Conservation (phyloP, 2,888 invertebrate species). For the Leptothorax acervorum region DNA sequence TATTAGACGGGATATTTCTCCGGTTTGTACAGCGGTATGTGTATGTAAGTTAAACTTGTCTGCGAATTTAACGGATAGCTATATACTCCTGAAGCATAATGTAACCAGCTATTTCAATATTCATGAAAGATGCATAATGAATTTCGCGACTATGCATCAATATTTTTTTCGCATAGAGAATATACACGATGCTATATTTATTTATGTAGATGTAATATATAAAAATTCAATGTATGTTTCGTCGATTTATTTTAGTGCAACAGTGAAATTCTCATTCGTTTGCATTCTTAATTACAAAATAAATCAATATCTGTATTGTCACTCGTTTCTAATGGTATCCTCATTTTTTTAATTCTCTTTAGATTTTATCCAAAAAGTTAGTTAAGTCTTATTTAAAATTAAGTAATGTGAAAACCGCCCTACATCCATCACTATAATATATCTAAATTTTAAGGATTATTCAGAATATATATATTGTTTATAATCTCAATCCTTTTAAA, state of each 20-base stretch:
- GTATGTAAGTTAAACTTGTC: slow-evolving; percentile 41
- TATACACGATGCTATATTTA: neutral
- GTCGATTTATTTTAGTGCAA: neutral
- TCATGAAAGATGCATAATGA: slow-evolving; percentile 24
- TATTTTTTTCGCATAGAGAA: slow-evolving; percentile 1
- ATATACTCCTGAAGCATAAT: neutral
- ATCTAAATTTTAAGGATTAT: neutral
- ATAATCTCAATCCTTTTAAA: neutral
- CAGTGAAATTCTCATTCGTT: slow-evolving; percentile 1
- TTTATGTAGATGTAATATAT: slow-evolving; percentile 13
- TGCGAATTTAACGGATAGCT: slow-evolving; percentile 38
- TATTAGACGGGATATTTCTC: slow-evolving; percentile 47
- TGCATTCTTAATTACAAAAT: slow-evolving; percentile 16
- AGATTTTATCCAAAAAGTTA: neutral
- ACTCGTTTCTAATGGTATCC: neutral
- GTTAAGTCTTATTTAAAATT: slow-evolving; percentile 11
- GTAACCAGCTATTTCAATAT: slow-evolving; percentile 33
- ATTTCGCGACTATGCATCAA: slow-evolving; percentile 15
- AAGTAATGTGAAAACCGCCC: neutral
- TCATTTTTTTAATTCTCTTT: neutral
- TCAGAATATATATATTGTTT: slow-evolving; percentile 2
- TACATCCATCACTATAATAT: neutral
- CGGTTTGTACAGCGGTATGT: slow-evolving; percentile 5
- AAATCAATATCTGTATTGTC: neutral
- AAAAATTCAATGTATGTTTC: neutral